phyloP scores from a whole-genome alignment of 2,113 vertebrate genomes.

The Dendrocopos noguchii region DNA sequence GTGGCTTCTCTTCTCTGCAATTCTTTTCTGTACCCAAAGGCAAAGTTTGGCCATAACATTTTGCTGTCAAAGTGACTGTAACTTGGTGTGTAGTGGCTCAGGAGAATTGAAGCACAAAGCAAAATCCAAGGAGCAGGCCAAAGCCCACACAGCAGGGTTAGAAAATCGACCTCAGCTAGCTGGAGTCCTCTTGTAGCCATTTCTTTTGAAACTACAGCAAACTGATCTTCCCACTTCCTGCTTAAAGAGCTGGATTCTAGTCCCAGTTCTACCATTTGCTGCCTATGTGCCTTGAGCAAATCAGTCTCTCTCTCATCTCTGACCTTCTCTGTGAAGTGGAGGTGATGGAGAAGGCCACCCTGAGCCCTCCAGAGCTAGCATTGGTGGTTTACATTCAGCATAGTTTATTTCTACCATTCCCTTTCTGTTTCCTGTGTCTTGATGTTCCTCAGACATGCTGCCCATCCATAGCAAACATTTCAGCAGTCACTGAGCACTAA shows the following conservation, averaged over 20 bases:
- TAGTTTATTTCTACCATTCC: neutral
- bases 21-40: slow-evolving; percentile 17
- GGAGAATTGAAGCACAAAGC: neutral
- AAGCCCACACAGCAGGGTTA: neutral
- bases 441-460: neutral
- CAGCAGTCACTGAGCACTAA: neutral
- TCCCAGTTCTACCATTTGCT: neutral
- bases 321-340: neutral
- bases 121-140: neutral
- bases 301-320: neutral
- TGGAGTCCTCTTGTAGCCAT: neutral
- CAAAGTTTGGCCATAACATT: neutral
- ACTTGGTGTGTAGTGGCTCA: neutral
- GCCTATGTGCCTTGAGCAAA: neutral
- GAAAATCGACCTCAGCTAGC: neutral
- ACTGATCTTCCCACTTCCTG: neutral
- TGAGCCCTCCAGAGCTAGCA: neutral
- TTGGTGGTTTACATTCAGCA: neutral
- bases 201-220: neutral
- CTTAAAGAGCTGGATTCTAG: neutral
- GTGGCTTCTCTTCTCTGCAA: neutral
- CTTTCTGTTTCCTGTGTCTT: neutral
- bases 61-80: neutral
- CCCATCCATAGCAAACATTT: neutral
- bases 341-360: neutral